Evolutionary conservation across 30 jellyfish, hydroid and myxozoan genomes (phyloP).

Genomic region (Cassiopea andromeda): DNA sequence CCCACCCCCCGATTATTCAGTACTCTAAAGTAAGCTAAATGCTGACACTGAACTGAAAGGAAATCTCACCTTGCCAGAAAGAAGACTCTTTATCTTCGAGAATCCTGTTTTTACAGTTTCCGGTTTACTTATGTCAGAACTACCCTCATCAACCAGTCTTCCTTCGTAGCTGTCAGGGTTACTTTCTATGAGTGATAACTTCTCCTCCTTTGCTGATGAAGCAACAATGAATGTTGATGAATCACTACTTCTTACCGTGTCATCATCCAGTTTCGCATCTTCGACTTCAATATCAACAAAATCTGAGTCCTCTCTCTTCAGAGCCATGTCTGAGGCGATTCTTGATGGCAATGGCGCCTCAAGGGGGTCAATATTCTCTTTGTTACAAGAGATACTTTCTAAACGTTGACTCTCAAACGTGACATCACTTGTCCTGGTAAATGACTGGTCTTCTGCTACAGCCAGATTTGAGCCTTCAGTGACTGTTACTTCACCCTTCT

Average conservation of each 20-base stretch:
- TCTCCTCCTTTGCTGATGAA: not conserved
- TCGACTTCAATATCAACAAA: slow-evolving; percentile 42
- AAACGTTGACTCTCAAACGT: not conserved
- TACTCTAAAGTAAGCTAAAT: no score
- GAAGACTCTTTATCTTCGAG: slow-evolving; percentile 56
- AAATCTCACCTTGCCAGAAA: slow-evolving; percentile 53
- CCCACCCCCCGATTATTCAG: no score
- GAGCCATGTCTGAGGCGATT: not conserved
- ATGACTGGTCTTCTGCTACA: not conserved
- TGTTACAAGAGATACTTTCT: not conserved
- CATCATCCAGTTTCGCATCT: slow-evolving; percentile 2
- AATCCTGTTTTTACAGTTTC: slow-evolving; percentile 18
- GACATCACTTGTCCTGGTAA: not conserved
- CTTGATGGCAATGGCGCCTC: slow-evolving; percentile 65
- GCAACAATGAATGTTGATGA: not conserved
- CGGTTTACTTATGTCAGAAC: not conserved
- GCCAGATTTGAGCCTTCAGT: not conserved
- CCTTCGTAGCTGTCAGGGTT: not conserved
- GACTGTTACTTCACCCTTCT: not conserved
- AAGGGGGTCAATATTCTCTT: not conserved
- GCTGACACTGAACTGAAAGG: not conserved
- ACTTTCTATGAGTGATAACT: not conserved
- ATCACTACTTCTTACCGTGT: not conserved
- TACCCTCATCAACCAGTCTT: not conserved
- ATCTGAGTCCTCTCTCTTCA: slow-evolving; percentile 21